Evolutionary conservation across 2,797 vertebrate genomes (phyloP).

Genomic region (Echiichthys vipera): DNA sequence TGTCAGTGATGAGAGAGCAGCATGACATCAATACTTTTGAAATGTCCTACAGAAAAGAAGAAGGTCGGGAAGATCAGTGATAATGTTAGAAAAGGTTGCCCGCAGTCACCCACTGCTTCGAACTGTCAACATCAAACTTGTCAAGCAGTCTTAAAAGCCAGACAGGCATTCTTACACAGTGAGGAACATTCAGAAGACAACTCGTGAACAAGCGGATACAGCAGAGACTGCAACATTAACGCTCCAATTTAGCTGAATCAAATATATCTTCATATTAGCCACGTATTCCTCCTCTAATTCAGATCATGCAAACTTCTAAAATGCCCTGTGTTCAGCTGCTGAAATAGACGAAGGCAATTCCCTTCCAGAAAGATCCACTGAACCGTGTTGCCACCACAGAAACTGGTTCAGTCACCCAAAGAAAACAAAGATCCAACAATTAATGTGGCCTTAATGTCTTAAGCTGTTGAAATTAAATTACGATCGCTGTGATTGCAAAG

Average conservation of each 20-base stretch:
- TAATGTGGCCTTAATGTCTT: background rate
- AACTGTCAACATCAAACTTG: conserved; percentile 28
- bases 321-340: conserved; percentile 33
- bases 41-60: conserved; percentile 9
- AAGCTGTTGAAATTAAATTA: conserved; percentile 9
- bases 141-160: conserved; percentile 4
- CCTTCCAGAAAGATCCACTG: conserved; percentile 36
- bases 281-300: conserved; percentile 6
- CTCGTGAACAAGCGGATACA: background rate
- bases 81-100: conserved; percentile 28
- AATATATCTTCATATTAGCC: background rate
- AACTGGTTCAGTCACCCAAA: conserved; percentile 22
- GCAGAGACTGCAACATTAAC: background rate
- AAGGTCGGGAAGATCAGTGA: conserved; percentile 16
- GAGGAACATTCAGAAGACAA: conserved; percentile 8
- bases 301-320: conserved; percentile 5
- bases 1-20: conserved; percentile 37
- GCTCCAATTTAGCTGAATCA: background rate
- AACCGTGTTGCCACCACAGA: conserved; percentile 17
- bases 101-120: conserved; percentile 12
- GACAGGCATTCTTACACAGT: background rate
- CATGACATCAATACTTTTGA: background rate
- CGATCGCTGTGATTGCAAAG: conserved; percentile 1
- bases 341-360: conserved; percentile 61
- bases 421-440: conserved; percentile 15